Conservation (phyloP, 2,888 invertebrate species). For the Plusia festucae region DNA sequence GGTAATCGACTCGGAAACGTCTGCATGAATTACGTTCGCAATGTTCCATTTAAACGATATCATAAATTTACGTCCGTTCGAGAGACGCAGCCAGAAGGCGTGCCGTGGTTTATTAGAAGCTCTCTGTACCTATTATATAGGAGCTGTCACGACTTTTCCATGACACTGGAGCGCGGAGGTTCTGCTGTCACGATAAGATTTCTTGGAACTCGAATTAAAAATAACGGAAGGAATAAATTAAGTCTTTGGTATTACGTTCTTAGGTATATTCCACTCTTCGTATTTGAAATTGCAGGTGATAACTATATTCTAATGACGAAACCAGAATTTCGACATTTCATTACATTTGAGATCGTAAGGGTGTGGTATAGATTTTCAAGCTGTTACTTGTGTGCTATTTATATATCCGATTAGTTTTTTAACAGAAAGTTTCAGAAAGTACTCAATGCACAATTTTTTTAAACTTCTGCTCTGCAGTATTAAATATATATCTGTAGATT, state of each 20-base stretch:
- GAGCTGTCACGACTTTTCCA: conserved; percentile 30
- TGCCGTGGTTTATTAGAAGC: conserved; percentile 47
- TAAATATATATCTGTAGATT: conserved; percentile 61
- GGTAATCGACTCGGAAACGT: conserved; percentile 38
- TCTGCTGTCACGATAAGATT: background rate
- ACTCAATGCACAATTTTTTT: background rate
- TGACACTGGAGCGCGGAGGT: conserved; percentile 17
- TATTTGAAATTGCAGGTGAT: background rate
- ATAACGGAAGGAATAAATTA: background rate
- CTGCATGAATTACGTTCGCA: conserved; percentile 43
- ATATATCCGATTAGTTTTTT: too few relatives aligned
- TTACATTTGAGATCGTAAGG: too few relatives aligned
- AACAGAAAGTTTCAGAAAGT: background rate
- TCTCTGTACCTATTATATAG: conserved; percentile 27
- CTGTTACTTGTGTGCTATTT: too few relatives aligned
- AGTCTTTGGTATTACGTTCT: background rate
- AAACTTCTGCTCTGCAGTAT: conserved; percentile 50
- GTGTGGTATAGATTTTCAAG: too few relatives aligned
- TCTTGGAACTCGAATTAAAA: background rate
- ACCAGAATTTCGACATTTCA: background rate
- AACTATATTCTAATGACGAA: background rate
- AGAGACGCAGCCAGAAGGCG: conserved; percentile 41
- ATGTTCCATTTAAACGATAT: conserved; percentile 54
- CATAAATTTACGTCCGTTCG: conserved; percentile 47
- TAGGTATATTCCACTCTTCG: background rate